These are phyloP conservation scores for Anguilla obscura DNA, from an alignment of 2,797 vertebrate genomes.

Conservation along the genomic window DNA sequence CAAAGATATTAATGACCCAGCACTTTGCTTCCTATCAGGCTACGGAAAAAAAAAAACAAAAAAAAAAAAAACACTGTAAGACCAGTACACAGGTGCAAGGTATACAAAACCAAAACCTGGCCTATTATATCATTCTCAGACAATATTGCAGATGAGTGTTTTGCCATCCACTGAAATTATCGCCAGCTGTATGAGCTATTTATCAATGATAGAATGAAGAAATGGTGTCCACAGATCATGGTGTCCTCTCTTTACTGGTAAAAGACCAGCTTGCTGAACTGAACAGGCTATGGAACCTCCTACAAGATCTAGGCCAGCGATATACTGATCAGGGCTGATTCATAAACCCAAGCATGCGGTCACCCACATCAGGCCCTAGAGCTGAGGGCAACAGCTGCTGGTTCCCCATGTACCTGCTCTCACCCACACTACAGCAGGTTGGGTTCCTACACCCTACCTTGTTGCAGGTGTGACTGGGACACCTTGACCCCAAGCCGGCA, in stretches of 20 bases:
- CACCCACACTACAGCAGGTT: neutral
- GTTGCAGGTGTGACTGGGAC: neutral
- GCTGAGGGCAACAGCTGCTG: neutral
- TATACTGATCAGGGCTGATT: neutral
- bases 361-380: neutral
- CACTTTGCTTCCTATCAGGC: no score
- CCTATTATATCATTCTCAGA: neutral
- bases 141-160: neutral
- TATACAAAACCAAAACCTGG: no score
- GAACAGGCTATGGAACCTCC: constrained; percentile 9
- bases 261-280: constrained; percentile 23
- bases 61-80: no score
- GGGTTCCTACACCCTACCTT: neutral
- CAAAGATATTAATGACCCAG: no score
- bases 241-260: neutral
- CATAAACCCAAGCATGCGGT: neutral
- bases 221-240: neutral
- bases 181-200: neutral
- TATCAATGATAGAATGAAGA: constrained; percentile 3
- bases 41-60: no score
- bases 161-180: neutral
- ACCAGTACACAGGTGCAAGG: no score
- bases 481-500: neutral
- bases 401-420: neutral
- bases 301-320: neutral